phyloP scores from a whole-genome alignment of 2,797 vertebrate species.

The Pseudochromis fuscus region DNA sequence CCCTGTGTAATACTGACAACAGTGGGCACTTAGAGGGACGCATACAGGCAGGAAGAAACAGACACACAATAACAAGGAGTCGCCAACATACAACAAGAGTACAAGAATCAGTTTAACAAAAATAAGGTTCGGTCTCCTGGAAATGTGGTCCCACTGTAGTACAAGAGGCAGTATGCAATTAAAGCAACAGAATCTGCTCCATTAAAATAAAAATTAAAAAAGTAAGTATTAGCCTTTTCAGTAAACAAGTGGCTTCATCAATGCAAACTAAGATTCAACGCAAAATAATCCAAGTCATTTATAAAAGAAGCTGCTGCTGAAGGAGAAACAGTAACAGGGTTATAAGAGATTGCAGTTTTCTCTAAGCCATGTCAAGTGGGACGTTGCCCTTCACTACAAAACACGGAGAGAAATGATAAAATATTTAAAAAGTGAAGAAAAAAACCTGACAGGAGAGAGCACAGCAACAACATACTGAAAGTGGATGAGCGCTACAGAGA shows the following conservation, averaged over 20 bases:
- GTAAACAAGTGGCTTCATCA: constrained; percentile 14
- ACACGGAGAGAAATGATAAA: constrained; percentile 12
- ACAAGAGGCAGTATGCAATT: constrained; percentile 31
- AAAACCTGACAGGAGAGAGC: constrained; percentile 7
- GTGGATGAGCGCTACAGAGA: constrained; percentile 2
- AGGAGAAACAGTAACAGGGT: not conserved
- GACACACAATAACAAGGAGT: constrained; percentile 40
- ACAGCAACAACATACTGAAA: constrained; percentile 12
- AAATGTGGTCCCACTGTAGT: constrained; percentile 12
- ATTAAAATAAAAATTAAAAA: constrained; percentile 31
- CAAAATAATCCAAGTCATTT: not conserved
- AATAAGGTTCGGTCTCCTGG: constrained; percentile 24
- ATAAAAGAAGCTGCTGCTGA: not conserved
- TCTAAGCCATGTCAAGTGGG: constrained; percentile 24
- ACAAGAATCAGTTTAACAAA: constrained; percentile 37
- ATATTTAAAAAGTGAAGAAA: constrained; percentile 45
- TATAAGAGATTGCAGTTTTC: not conserved
- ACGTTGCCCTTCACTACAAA: constrained; percentile 7
- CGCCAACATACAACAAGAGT: constrained; percentile 34
- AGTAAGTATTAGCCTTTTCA: constrained; percentile 28
- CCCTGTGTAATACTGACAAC: constrained; percentile 52
- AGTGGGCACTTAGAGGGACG: constrained; percentile 54
- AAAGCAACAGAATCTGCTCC: constrained; percentile 31
- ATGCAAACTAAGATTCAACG: constrained; percentile 5
- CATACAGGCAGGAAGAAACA: constrained; percentile 32